Evolutionary conservation across 2,888 invertebrate species (phyloP).

Genomic region (Endotricha flammealis): DNA sequence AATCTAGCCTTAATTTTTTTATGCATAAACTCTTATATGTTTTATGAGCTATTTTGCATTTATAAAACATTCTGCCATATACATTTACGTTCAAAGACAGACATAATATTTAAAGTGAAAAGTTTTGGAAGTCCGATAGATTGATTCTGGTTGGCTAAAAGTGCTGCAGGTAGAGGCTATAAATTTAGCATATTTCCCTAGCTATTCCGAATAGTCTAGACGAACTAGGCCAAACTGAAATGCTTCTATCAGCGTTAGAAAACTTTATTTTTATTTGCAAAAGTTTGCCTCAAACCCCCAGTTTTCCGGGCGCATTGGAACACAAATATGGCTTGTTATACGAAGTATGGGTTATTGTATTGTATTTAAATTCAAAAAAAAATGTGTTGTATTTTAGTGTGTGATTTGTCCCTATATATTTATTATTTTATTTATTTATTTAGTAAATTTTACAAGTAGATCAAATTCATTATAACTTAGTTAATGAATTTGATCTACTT

Average conservation of each 20-base stretch:
- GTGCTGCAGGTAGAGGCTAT: slow-evolving; percentile 1
- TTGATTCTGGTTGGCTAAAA: not conserved
- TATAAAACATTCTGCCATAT: too few relatives aligned
- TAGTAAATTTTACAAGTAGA: too few relatives aligned
- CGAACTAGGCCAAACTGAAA: slow-evolving; percentile 21
- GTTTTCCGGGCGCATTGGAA: slow-evolving; percentile 7
- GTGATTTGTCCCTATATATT: too few relatives aligned
- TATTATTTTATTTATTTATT: too few relatives aligned
- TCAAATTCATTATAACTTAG: too few relatives aligned
- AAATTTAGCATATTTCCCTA: slow-evolving; percentile 16
- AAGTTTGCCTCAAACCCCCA: slow-evolving; percentile 17
- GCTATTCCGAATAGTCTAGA: slow-evolving; percentile 15
- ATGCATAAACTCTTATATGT: too few relatives aligned
- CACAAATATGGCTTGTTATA: not conserved
- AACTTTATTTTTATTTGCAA: slow-evolving; percentile 19
- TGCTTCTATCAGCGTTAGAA: slow-evolving; percentile 16
- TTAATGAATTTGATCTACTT: too few relatives aligned
- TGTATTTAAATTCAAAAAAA: too few relatives aligned
- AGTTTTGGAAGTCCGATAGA: not conserved
- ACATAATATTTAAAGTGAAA: not conserved
- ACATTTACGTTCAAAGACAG: not conserved
- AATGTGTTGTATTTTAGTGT: too few relatives aligned
- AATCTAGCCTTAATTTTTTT: too few relatives aligned
- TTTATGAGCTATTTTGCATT: too few relatives aligned
- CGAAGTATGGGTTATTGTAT: not conserved